Evolutionary conservation across 1,140 invertebrate species (phyloP).

Genomic region (Limonius californicus): DNA sequence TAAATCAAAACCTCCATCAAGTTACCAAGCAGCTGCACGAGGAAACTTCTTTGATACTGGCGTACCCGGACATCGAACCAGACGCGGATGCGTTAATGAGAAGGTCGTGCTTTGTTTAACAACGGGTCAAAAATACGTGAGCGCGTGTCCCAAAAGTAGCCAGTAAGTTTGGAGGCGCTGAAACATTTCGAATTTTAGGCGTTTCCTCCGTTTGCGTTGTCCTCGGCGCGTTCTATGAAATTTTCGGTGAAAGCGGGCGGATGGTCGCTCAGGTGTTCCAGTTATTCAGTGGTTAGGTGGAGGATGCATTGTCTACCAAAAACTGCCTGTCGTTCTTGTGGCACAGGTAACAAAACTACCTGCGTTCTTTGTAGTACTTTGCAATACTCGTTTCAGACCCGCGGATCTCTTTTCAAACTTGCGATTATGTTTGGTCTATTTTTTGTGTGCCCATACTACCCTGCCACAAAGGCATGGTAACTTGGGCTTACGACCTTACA

Average conservation of each 20-base stretch:
- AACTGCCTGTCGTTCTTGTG: not conserved
- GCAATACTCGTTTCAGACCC: not conserved
- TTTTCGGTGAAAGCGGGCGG: not conserved
- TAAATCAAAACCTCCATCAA: too few relatives aligned
- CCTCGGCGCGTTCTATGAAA: too few relatives aligned
- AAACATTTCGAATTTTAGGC: not conserved
- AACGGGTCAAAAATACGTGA: constrained; percentile 1
- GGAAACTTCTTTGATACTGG: not conserved
- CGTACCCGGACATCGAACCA: constrained; percentile 9
- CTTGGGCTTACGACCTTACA: too few relatives aligned
- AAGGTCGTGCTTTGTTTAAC: constrained; percentile 6
- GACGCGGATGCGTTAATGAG: constrained; percentile 13
- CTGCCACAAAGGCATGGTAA: too few relatives aligned
- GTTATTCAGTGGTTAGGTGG: not conserved
- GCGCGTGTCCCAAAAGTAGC: not conserved
- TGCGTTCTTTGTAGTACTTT: not conserved
- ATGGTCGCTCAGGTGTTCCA: not conserved
- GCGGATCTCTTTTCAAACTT: not conserved
- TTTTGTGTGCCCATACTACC: not conserved
- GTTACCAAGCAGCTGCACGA: too few relatives aligned
- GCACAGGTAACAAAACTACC: not conserved
- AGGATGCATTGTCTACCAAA: not conserved
- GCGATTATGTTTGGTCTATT: not conserved
- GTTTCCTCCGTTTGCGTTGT: too few relatives aligned
- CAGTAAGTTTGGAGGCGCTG: not conserved